A percentile compares a stretch with the other conserved stretches of the same genome.
phyloP scores from a whole-genome alignment of 2,797 vertebrate genomes.

The Threskiornis aethiopicus region DNA sequence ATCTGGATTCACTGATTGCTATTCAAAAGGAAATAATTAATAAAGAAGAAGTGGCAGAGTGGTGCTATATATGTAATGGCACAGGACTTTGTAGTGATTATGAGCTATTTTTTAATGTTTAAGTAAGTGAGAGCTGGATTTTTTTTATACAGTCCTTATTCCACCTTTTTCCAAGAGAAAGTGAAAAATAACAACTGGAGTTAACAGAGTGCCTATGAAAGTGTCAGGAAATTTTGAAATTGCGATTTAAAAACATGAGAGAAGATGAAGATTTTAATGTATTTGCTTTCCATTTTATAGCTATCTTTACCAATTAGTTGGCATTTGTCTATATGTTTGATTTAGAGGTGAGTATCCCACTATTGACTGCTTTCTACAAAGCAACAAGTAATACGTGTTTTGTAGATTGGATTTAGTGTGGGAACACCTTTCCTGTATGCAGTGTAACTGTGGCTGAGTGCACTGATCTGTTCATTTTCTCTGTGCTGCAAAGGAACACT shows the following conservation, averaged over 20 bases:
- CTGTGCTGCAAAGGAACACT: background rate
- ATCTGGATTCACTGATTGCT: constrained; percentile 50
- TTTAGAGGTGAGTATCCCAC: background rate
- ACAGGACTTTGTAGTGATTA: constrained; percentile 9
- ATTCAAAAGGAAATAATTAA: constrained; percentile 66
- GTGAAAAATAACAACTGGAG: constrained; percentile 15
- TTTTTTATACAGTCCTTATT: background rate
- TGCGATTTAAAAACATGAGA: background rate
- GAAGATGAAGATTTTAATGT: background rate
- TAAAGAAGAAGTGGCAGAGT: constrained; percentile 52
- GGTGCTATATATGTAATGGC: constrained; percentile 38
- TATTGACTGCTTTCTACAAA: background rate
- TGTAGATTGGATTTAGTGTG: background rate
- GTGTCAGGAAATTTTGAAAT: background rate
- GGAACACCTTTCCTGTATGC: background rate
- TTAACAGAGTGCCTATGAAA: background rate
- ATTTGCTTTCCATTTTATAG: background rate
- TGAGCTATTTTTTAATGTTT: constrained; percentile 19
- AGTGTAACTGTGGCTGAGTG: background rate
- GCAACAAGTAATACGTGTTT: background rate
- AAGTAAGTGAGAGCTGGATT: constrained; percentile 18
- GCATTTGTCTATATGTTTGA: background rate
- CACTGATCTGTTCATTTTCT: background rate
- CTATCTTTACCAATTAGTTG: background rate
- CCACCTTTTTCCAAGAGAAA: constrained; percentile 9